Evolutionary conservation across 1,140 invertebrate genomes (phyloP), one percentile per base, ranked within the genome.

Genomic region (Temnothorax curvispinosus): DNA sequence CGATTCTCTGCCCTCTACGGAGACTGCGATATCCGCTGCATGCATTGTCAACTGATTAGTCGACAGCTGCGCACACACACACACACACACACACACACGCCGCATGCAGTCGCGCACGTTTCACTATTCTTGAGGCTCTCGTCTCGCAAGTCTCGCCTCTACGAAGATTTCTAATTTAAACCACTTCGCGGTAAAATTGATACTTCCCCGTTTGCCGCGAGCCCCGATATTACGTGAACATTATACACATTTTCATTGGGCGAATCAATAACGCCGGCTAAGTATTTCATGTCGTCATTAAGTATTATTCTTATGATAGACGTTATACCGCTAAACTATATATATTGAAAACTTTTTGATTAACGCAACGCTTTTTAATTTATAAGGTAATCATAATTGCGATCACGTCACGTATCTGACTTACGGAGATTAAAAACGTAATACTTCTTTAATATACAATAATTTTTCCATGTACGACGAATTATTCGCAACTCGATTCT

Each of bases 91-190:
- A 27, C 71, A 65, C 47, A 77, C 44, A 58, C 15, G 21, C 78
- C 60, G 32, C 27, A 38, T 47, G 44, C 41, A 18, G 15, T 8
- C 52, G 27, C 52, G 27, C 21, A 9, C 65, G 80, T 82, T 47
- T 74, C 67, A n/a, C 74, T 52, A 50, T 58, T 85, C 82, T 44
- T 35, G 74, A 27, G 32, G 54, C 77, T 44, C 15, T 69, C 7
- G 52, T 38, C 11, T 13, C 11, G n/a, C 74, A 44, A 65, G 21
- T 69, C 64, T 15, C 50, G 50, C 60, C 35, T 69, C 13, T 41
- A 54, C 65, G n/a, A 56, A 21, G n/a, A 84, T 84, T 84, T 84
- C 54, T 84, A 74, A 84, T 84, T 84, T 75, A 74, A 74, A 75
- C 21, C 41, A 35, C n/a, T 47, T 50, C 11, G n/a, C 18, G 41